Evolutionary conservation across 2,113 vertebrate species (phyloP), one percentile per base, ranked within the genome.

Genomic region (Prionailurus bengalensis): DNA sequence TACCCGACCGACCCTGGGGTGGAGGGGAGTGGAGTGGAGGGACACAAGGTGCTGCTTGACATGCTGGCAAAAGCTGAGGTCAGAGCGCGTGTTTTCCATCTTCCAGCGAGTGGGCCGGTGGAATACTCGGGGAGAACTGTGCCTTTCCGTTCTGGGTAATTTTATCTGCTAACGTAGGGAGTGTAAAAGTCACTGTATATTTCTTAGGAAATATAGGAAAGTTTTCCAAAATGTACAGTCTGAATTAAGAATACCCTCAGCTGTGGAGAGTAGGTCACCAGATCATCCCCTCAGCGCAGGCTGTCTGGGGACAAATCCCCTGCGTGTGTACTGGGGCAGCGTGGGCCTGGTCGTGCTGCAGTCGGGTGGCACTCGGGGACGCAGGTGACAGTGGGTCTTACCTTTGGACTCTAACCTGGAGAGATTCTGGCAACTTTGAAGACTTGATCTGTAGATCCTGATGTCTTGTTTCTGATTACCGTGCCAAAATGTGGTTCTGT

Each of bases 241-340:
- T 95, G 48, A 95, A 86, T 86, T 95, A 83, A 93, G 76, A 87
- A 53, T 48, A 29, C 89, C 93, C 29, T 73, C 42, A 85, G 65
- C 81, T 55, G 14, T 92, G 39, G 61, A 91, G 73, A 86, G 25
- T 79, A 55, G 89, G 82, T 74, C 53, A 78, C 31, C n/a, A 78
- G 51, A 27, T 55, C 13, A 8, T 25, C 70, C 4, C 81, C 36
- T 81, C 66, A 89, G 70, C 33, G 61, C 86, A 88, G 63, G n/a
- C 10, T 15, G 0, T 66, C 48, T 66, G 15, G 25, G 66, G 89
- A 39, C 4, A 61, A 14, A 23, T 25, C 31, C 48, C 48, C 45
- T 39, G 14, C 11, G 1, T 61, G 0, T 36, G 5, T 78, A n/a
- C 61, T 61, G 11, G 73, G 53, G 16, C 68, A 39, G 21, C n/a